Evolutionary conservation across 2,888 invertebrate genomes (phyloP).

Genomic region (Zaprionus lineosus): DNA sequence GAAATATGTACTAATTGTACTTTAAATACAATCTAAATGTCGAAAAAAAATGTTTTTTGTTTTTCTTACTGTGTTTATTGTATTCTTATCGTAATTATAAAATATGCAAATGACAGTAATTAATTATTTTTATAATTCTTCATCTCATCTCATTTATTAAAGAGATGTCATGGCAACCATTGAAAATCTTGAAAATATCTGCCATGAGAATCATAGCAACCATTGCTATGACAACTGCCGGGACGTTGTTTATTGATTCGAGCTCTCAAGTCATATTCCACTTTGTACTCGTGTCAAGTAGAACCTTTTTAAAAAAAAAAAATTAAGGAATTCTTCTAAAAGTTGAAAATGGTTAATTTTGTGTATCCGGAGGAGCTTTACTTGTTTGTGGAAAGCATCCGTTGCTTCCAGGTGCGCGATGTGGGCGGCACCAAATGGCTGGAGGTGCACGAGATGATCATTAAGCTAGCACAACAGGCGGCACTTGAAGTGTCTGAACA

Average conservation of each 20-base stretch:
- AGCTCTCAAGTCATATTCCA: neutral
- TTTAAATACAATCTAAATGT: slow-evolving; percentile 41
- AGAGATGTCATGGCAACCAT: too few relatives aligned
- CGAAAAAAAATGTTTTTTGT: slow-evolving; percentile 8
- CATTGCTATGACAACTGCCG: slow-evolving; percentile 34
- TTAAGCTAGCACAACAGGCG: slow-evolving; percentile 94
- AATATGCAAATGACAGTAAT: too few relatives aligned
- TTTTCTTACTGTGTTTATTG: too few relatives aligned
- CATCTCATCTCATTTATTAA: too few relatives aligned
- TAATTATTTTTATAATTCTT: too few relatives aligned
- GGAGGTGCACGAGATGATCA: slow-evolving; percentile 91
- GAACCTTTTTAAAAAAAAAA: neutral
- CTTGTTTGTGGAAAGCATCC: slow-evolving; percentile 88
- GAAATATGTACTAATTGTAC: slow-evolving; percentile 3
- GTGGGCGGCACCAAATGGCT: slow-evolving; percentile 91
- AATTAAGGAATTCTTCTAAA: neutral
- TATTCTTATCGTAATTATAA: too few relatives aligned
- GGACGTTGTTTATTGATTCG: slow-evolving; percentile 17
- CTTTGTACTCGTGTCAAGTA: neutral
- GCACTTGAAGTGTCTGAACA: slow-evolving; percentile 90
- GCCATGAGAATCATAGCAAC: slow-evolving; percentile 18
- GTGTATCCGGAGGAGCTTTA: slow-evolving; percentile 89
- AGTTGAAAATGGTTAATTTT: slow-evolving; percentile 83
- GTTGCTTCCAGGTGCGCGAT: slow-evolving; percentile 86
- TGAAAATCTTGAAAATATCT: neutral